Percentiles rank a stretch among this genome's conserved stretches.
phyloP scores from a whole-genome alignment of 2,113 vertebrate species.

The Ictidomys tridecemlineatus region DNA sequence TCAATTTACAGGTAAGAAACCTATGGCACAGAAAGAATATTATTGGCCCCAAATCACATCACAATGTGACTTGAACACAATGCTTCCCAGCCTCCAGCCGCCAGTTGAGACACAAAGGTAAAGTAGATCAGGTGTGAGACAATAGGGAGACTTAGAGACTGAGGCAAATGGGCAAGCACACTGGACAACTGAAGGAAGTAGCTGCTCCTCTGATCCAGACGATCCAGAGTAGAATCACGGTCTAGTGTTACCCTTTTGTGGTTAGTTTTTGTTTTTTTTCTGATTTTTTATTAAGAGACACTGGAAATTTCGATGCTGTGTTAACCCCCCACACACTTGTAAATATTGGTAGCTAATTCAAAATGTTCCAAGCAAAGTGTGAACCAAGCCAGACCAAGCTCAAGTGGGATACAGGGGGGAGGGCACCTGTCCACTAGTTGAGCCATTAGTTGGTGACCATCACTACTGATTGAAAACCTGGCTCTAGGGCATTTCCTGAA shows the following conservation, averaged over 20 bases:
- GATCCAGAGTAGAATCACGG: background rate
- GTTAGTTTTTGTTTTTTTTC: no score
- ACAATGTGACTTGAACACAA: background rate
- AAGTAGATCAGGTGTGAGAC: background rate
- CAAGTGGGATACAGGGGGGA: background rate
- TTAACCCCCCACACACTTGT: background rate
- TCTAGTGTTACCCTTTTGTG: no score
- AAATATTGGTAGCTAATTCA: background rate
- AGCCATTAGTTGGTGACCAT: background rate
- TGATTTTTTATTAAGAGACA: background rate
- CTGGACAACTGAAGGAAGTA: background rate
- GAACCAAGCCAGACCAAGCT: background rate
- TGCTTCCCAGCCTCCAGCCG: background rate
- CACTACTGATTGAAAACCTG: background rate
- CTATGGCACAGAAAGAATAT: background rate
- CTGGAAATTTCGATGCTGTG: background rate
- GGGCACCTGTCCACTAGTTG: no score
- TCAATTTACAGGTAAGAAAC: background rate
- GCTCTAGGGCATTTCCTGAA: background rate
- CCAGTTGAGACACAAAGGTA: background rate
- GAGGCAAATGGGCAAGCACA: accelerated
- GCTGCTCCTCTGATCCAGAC: background rate
- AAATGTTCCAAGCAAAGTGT: background rate
- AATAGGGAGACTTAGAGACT: background rate
- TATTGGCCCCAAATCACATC: background rate